These are phyloP conservation scores for Hirtodrosophila cameraria DNA, from an alignment of 2,888 invertebrate species.

Conservation along the genomic window DNA sequence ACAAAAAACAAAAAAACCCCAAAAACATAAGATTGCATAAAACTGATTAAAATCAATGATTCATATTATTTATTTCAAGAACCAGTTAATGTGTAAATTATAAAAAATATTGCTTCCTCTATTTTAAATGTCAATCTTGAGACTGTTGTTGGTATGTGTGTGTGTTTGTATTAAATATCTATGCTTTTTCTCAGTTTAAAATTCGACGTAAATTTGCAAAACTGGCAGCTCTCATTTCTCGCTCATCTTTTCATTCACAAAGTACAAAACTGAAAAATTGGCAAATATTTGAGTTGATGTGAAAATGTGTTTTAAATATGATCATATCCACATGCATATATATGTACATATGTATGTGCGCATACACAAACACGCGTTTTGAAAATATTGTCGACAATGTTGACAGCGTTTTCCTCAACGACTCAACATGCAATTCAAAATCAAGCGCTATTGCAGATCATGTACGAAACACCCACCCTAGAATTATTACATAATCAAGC, in stretches of 20 bases:
- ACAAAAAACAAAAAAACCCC: too few species aligned
- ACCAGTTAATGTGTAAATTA: too few species aligned
- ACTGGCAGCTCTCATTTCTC: conserved; percentile 38
- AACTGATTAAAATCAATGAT: too few species aligned
- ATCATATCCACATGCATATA: background rate
- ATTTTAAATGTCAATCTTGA: background rate
- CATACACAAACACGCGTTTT: background rate
- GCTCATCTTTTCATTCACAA: conserved; percentile 40
- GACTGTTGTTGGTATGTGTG: background rate
- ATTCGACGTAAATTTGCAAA: conserved; percentile 32
- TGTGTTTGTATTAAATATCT: conserved; percentile 14
- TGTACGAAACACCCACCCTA: conserved; percentile 35
- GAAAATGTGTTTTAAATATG: too few species aligned
- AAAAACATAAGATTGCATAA: too few species aligned
- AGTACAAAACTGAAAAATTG: background rate
- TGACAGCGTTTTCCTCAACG: conserved; percentile 41
- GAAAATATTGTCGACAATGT: conserved; percentile 38
- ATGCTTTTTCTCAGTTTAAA: background rate
- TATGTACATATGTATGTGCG: background rate
- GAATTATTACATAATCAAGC: too few species aligned
- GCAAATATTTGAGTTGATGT: too few species aligned
- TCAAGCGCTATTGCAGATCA: conserved; percentile 49
- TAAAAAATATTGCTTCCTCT: too few species aligned
- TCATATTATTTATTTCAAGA: too few species aligned
- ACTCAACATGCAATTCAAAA: conserved; percentile 47